These are phyloP conservation scores for Pelodiscus sinensis DNA, from an alignment of 2,113 vertebrate species.

Conservation along the genomic window DNA sequence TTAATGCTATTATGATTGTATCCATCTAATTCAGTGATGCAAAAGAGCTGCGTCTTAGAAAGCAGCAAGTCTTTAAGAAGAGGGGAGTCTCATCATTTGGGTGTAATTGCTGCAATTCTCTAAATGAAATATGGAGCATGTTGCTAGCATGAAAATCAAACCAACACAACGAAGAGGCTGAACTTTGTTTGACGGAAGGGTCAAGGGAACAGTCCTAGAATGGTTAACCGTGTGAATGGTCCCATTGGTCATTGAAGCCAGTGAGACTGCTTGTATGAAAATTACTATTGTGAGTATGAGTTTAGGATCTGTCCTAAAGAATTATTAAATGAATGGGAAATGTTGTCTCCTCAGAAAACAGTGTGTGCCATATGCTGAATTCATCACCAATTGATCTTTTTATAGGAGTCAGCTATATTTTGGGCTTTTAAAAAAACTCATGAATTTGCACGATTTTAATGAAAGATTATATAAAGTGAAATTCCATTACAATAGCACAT, in stretches of 20 bases:
- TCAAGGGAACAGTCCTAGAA: neutral
- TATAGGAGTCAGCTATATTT: neutral
- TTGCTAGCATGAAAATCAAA: neutral
- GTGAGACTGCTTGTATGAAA: neutral
- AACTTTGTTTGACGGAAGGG: neutral
- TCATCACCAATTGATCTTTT: neutral
- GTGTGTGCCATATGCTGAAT: too few species aligned
- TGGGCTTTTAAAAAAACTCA: neutral
- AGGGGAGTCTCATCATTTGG: too few species aligned
- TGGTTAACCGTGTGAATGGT: neutral
- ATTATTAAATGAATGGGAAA: neutral
- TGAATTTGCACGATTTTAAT: neutral
- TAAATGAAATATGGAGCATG: neutral
- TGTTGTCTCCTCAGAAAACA: neutral
- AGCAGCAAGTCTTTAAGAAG: neutral
- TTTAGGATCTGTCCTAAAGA: neutral
- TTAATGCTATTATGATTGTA: neutral
- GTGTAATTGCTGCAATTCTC: neutral
- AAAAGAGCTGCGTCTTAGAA: neutral
- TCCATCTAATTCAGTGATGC: neutral
- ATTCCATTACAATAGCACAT: neutral
- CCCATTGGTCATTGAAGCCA: neutral
- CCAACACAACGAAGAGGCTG: neutral
- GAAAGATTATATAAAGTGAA: neutral
- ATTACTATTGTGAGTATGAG: neutral